Conservation (phyloP, 2,888 invertebrate species). For the Odontocolon sp. region DNA sequence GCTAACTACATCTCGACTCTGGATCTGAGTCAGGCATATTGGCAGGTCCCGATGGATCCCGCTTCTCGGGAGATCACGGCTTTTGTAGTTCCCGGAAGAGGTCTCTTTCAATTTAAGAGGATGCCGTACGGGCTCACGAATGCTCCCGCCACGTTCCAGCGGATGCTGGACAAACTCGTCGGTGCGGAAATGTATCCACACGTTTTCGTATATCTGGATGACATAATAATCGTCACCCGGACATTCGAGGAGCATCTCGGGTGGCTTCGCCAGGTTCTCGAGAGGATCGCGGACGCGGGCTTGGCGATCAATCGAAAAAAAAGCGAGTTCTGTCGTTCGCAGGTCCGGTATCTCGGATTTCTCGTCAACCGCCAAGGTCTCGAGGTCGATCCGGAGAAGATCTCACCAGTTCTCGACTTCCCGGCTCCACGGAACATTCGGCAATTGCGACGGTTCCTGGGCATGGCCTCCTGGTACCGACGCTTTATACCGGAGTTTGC, state of each 20-base stretch:
- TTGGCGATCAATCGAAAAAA: slow-evolving; percentile 55
- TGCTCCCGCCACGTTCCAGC: slow-evolving; percentile 23
- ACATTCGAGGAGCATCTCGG: slow-evolving; percentile 59
- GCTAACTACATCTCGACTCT: slow-evolving; percentile 69
- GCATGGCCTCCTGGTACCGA: slow-evolving; percentile 70
- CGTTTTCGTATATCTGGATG: slow-evolving; percentile 57
- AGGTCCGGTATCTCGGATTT: slow-evolving; percentile 68
- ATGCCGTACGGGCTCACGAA: slow-evolving; percentile 35
- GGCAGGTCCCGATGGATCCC: slow-evolving; percentile 66
- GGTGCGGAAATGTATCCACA: slow-evolving; percentile 55
- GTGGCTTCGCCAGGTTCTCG: slow-evolving; percentile 27
- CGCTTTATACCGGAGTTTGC: slow-evolving; percentile 66
- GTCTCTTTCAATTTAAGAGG: slow-evolving; percentile 66
- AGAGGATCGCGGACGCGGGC: slow-evolving; percentile 19
- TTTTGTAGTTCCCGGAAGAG: slow-evolving; percentile 66
- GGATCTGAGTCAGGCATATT: slow-evolving; percentile 70
- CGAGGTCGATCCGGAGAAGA: slow-evolving; percentile 57
- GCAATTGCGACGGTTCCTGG: slow-evolving; percentile 68
- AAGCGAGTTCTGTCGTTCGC: slow-evolving; percentile 56
- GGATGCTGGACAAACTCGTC: slow-evolving; percentile 57
- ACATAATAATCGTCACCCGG: slow-evolving; percentile 55
- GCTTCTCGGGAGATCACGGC: slow-evolving; percentile 65
- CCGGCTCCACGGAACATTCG: slow-evolving; percentile 63
- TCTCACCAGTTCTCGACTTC: slow-evolving; percentile 49
- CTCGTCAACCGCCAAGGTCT: slow-evolving; percentile 65